Conservation (phyloP, 37 sponge, comb jelly and placozoan genomes). For the Haliclona indistincta region DNA sequence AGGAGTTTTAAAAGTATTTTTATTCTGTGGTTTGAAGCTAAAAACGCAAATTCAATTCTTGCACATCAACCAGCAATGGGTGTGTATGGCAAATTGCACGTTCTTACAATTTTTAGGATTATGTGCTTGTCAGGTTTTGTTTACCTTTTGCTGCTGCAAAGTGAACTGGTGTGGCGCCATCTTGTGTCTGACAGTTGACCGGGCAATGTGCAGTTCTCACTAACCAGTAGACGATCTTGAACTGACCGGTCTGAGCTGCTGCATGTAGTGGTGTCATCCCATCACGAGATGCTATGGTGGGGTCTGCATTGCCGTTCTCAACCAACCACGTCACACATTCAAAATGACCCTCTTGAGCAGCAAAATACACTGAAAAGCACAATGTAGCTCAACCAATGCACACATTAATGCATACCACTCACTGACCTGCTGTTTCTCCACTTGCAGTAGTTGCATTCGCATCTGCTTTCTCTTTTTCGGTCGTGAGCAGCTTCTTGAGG, state of each 20-base stretch:
- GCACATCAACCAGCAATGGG: background rate
- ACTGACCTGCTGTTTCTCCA: conserved; percentile 88
- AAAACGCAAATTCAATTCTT: too few species aligned
- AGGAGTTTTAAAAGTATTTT: too few species aligned
- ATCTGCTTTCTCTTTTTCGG: conserved; percentile 41
- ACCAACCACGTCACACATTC: conserved; percentile 82
- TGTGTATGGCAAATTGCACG: too few species aligned
- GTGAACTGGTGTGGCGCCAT: conserved; percentile 93
- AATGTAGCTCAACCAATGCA: background rate
- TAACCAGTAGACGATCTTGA: conserved; percentile 78
- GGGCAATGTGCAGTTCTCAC: conserved; percentile 67
- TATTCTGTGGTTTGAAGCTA: too few species aligned
- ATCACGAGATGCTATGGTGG: conserved; percentile 59
- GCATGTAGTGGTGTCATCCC: conserved; percentile 94
- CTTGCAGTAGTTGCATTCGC: conserved; percentile 68
- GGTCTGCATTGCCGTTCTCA: conserved; percentile 53
- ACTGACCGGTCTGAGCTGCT: conserved; percentile 79
- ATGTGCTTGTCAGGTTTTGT: background rate
- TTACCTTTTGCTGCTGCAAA: conserved; percentile 95
- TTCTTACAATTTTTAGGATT: background rate
- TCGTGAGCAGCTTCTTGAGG: conserved; percentile 44
- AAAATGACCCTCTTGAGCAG: conserved; percentile 91
- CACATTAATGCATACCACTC: background rate
- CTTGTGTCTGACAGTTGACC: conserved; percentile 54
- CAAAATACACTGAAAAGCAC: conserved; percentile 72